phyloP scores from a whole-genome alignment of 2,888 invertebrate genomes.

The Meloe dianella region DNA sequence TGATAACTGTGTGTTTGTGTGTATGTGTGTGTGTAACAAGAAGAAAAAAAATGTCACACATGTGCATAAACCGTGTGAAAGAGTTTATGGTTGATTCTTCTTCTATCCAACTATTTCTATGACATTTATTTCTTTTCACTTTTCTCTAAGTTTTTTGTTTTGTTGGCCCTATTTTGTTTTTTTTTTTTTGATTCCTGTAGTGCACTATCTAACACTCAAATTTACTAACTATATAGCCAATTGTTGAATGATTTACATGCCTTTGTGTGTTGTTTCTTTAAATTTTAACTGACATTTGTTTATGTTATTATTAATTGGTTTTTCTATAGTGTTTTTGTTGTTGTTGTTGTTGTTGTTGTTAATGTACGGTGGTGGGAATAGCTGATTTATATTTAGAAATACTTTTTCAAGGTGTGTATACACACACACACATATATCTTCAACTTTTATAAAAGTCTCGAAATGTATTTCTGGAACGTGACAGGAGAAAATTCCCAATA shows the following conservation, averaged over 20 bases:
- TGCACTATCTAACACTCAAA: neutral
- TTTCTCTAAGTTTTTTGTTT: neutral
- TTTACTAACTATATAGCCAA: constrained; percentile 10
- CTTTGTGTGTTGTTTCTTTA: constrained; percentile 33
- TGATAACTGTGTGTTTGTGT: constrained; percentile 5
- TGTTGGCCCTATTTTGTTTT: neutral
- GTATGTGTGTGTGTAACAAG: too few relatives aligned
- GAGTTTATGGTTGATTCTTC: constrained; percentile 33
- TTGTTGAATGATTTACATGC: constrained; percentile 30
- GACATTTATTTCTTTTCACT: neutral
- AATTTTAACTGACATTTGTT: constrained; percentile 36
- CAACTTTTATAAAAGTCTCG: constrained; percentile 2
- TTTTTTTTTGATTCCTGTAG: neutral
- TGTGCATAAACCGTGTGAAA: constrained; percentile 49
- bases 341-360: constrained; percentile 11
- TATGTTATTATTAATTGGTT: constrained; percentile 39
- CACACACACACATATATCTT: neutral
- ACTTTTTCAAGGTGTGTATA: constrained; percentile 9
- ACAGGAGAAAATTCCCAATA: constrained; percentile 18
- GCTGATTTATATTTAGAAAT: constrained; percentile 16
- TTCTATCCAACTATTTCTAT: neutral
- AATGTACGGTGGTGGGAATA: constrained; percentile 12
- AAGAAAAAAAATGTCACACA: constrained; percentile 45
- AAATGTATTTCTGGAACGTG: constrained; percentile 17
- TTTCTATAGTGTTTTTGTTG: neutral